A percentile compares a stretch with the other conserved stretches of the same genome.
Evolutionary conservation across 2,113 vertebrate genomes (phyloP).

Genomic region (Psephotus haematonotus): DNA sequence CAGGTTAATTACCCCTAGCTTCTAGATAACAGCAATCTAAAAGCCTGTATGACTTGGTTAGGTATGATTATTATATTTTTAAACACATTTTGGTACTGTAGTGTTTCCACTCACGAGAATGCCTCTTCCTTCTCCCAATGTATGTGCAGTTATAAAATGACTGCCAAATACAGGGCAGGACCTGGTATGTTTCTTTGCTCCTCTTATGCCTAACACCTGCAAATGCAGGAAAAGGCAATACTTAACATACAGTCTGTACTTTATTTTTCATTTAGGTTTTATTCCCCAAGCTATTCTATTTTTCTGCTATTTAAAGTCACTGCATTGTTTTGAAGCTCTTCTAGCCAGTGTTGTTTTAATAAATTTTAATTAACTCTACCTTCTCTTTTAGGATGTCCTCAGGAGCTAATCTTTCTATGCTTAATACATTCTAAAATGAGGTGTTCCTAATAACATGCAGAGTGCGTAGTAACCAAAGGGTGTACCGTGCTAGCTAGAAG

Average conservation of each 20-base stretch:
- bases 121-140: not conserved
- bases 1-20: not conserved
- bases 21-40: not conserved
- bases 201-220: not conserved
- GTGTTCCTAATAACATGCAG: not conserved
- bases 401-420: not conserved
- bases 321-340: not conserved
- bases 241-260: not conserved
- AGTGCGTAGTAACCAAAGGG: not conserved
- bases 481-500: not conserved
- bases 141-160: not conserved
- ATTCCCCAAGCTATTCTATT: not conserved
- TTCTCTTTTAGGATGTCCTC: not conserved
- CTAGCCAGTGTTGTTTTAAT: not conserved
- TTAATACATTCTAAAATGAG: not conserved
- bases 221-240: not conserved
- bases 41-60: not conserved
- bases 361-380: not conserved
- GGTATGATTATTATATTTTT: not conserved
- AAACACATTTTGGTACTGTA: accelerated
- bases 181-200: not conserved
- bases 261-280: not conserved
- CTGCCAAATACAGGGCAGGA: not conserved
- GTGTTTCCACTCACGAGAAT: not conserved
- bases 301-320: not conserved